A percentile compares a stretch with the other conserved stretches of the same genome.
Conservation (phyloP, 2,888 invertebrate genomes). For the Ophion obscuratus region DNA sequence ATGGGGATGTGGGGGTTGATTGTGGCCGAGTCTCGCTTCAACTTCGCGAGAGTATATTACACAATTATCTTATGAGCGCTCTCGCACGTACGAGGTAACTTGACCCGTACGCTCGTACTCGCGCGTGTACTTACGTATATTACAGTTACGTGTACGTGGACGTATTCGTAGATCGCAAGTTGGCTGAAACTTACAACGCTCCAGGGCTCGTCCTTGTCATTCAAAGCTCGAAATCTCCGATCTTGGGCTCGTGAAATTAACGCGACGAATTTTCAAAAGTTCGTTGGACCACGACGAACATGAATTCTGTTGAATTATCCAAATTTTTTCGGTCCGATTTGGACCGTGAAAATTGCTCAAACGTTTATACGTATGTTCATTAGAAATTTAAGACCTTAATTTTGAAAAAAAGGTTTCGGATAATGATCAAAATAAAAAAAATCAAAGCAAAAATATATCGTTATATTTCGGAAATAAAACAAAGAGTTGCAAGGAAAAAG, state of each 20-base stretch:
- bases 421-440: no score
- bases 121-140: conserved; percentile 26
- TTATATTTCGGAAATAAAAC: no score
- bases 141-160: not conserved
- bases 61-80: conserved; percentile 80
- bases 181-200: not conserved
- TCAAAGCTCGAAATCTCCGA: not conserved
- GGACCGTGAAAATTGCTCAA: no score
- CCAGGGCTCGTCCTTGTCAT: not conserved
- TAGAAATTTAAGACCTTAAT: no score
- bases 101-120: conserved; percentile 65
- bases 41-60: conserved; percentile 75
- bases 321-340: no score
- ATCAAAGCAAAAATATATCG: no score
- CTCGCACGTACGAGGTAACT: conserved; percentile 72
- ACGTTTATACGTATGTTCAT: no score
- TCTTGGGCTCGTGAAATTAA: not conserved
- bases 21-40: conserved; percentile 68
- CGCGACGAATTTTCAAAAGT: not conserved
- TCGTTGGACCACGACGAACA: not conserved
- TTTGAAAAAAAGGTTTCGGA: no score
- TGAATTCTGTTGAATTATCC: no score
- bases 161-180: not conserved
- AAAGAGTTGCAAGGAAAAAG: no score
- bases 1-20: conserved; percentile 73